Percentiles rank a stretch among this genome's conserved stretches.
Conservation (phyloP, 1,140 invertebrate species). For the Pachyrhynchus sulphureomaculatus region DNA sequence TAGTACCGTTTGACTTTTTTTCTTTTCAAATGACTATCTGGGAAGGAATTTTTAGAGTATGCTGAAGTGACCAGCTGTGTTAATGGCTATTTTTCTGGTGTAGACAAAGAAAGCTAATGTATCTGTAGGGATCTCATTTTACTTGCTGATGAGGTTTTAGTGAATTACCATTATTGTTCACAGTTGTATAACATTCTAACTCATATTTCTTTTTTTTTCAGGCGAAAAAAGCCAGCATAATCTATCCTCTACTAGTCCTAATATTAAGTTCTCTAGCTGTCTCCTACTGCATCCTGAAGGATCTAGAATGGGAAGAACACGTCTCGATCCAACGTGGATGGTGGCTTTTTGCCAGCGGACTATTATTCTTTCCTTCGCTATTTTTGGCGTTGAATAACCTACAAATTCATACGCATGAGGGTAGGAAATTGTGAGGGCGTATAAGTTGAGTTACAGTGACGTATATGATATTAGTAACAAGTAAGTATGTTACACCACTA, state of each 20-base stretch:
- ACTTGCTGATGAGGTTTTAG: too few species aligned
- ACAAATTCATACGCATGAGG: constrained; percentile 57
- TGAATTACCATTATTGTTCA: too few species aligned
- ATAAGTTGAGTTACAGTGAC: constrained; percentile 61
- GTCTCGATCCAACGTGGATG: constrained; percentile 59
- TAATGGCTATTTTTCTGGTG: too few species aligned
- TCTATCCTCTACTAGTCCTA: constrained; percentile 28
- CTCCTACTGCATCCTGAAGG: constrained; percentile 34
- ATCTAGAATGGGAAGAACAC: constrained; percentile 46
- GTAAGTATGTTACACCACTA: constrained; percentile 53
- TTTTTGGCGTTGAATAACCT: constrained; percentile 62
- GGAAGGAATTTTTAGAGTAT: too few species aligned
- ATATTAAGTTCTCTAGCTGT: constrained; percentile 29
- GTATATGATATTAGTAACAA: constrained; percentile 71
- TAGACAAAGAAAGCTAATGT: too few species aligned
- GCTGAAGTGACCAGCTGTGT: too few species aligned
- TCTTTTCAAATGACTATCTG: too few species aligned
- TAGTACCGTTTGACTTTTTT: too few species aligned
- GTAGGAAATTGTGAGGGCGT: constrained; percentile 60
- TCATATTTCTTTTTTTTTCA: constrained; percentile 16
- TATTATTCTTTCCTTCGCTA: constrained; percentile 64
- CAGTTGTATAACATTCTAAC: not conserved
- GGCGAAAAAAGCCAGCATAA: constrained; percentile 31
- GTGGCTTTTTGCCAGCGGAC: constrained; percentile 59
- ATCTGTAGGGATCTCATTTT: too few species aligned